These are phyloP conservation scores for Melanotus villosus DNA, from an alignment of 2,888 invertebrate species.

Conservation along the genomic window DNA sequence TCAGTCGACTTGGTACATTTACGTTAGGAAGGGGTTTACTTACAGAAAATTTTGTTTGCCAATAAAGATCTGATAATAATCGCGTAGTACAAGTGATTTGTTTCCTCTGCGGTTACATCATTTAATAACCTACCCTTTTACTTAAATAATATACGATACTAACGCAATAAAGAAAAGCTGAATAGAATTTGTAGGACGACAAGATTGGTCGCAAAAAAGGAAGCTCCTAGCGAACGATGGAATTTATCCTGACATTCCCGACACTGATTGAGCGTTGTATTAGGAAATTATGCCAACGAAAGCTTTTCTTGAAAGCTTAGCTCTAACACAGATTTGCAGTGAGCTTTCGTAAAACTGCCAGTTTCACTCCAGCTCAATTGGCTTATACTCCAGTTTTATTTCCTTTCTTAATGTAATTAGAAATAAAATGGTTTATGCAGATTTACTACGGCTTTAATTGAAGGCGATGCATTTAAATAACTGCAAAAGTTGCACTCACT, in stretches of 20 bases:
- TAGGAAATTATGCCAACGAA: constrained; percentile 46
- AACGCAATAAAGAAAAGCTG: constrained; percentile 15
- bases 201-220: constrained; percentile 34
- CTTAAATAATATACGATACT: constrained; percentile 19
- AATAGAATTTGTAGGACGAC: constrained; percentile 27
- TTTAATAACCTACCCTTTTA: constrained; percentile 6
- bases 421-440: constrained; percentile 5
- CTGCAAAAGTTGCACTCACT: no score
- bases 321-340: constrained; percentile 40
- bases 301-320: constrained; percentile 43
- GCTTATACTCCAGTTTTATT: constrained; percentile 37
- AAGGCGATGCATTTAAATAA: no score
- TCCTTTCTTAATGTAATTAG: constrained; percentile 37
- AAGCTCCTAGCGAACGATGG: constrained; percentile 28
- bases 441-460: background rate
- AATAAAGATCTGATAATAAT: background rate
- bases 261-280: constrained; percentile 47
- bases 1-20: background rate
- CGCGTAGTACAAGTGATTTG: background rate
- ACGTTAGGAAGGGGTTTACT: background rate
- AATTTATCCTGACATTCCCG: constrained; percentile 44
- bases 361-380: constrained; percentile 39
- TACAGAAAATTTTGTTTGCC: constrained; percentile 1
- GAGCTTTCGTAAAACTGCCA: constrained; percentile 41
- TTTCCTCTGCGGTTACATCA: background rate